These are phyloP conservation scores for Helostoma temminkii DNA, from an alignment of 2,797 vertebrate genomes.

Conservation along the genomic window DNA sequence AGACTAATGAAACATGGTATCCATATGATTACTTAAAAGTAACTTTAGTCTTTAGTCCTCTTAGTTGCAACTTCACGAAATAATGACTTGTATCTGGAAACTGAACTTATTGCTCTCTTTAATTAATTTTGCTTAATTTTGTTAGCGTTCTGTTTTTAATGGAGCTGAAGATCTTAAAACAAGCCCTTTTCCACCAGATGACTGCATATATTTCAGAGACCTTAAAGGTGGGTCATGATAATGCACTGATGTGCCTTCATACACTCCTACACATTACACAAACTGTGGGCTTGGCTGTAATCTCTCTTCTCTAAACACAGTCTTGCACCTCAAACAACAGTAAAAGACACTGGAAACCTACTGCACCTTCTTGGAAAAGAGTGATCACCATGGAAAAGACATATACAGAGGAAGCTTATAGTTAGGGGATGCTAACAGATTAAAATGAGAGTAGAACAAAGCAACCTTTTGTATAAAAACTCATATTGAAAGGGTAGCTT, in stretches of 20 bases:
- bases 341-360: constrained; percentile 47
- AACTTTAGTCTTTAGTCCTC: background rate
- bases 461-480: constrained; percentile 45
- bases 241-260: constrained; percentile 29
- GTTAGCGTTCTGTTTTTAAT: background rate
- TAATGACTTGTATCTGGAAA: background rate
- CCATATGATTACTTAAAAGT: background rate
- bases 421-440: constrained; percentile 15
- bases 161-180: background rate
- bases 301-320: constrained; percentile 51
- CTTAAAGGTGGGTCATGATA: constrained; percentile 26
- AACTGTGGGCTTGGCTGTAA: constrained; percentile 51
- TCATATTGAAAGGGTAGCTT: constrained; percentile 51
- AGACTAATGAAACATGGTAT: background rate
- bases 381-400: constrained; percentile 7
- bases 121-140: background rate
- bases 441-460: constrained; percentile 45
- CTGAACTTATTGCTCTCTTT: too few relatives aligned
- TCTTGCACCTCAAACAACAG: constrained; percentile 34
- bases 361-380: constrained; percentile 34
- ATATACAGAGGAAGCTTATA: constrained; percentile 9
- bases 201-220: background rate
- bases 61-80: background rate
- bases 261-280: constrained; percentile 54
- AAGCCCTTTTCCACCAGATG: background rate